Evolutionary conservation across 2,797 vertebrate genomes (phyloP), one percentile per base, ranked within the genome.

Genomic region (Cyprinodon diabolis): DNA sequence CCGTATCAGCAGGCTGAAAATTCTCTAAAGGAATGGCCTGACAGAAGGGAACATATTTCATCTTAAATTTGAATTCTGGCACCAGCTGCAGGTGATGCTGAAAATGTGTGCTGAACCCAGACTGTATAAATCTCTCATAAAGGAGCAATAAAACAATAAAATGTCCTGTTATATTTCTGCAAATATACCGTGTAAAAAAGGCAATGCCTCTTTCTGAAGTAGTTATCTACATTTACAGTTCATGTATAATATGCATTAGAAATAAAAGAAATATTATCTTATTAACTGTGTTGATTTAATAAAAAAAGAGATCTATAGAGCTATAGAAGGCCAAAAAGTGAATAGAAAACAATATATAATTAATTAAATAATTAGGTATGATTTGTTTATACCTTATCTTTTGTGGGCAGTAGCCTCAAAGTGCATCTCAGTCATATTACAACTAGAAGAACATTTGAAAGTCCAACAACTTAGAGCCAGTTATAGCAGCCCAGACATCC

Each of bases 1-100:
- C 95, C 93, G 93, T 95, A 95, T 94, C 93, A 93, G 92, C 82
- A 90, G 91, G 92, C 73, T 86, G 94, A 94, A 91, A 92, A 93
- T 87, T 86, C 91, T 96, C 96, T 89, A 92, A 95, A 95, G 95
- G 91, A 93, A 94, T 84, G 73, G 91, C 87, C 91, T 94, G 93
- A 92, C 94, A 90, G 92, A 74, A 78, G 88, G 86, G 91, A 92
- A 94, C 94, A 95, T 89, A 90, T 95, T 95, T 96, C 95, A 94
- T 93, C 88, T 87, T 90, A 93, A 91, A 95, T 96, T 96, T 95
- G 92, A 95, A 92, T 93, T 91, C 90, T 92, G 90, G 80, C 83
- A 66, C 70, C 77, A 82, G 83, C 74, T 69, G 72, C 89, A 87
- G 76, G 89, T 86, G 79, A 91, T 69, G 72, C 68, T 77, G 69